Base-by-base conservation (phyloP, 2,113 vertebrate genomes). In the Centropus unirufus region DNA sequence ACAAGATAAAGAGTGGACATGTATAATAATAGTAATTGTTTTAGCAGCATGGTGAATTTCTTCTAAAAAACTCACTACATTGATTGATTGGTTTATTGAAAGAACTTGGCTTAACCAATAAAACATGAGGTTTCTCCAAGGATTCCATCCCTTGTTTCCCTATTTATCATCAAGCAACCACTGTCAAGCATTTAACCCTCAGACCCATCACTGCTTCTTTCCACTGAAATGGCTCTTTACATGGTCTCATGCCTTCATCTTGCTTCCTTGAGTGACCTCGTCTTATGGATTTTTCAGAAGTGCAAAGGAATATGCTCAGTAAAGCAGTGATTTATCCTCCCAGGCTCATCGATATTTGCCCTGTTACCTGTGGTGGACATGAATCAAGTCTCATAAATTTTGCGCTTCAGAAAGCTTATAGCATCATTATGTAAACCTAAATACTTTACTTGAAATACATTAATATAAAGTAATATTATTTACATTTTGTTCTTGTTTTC, bases 1-100 rank as follows among this genome's bases (percentile, higher is more conserved):
- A 29, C 0, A 2, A 58, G n/a, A 26, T 32, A 1, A 1, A 16
- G 20, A 19, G 40, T 12, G 20, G 14, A 22, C 24, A 16, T 7
- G 26, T 27, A 40, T 85, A 51, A 57, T 64, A 69, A 55, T 51
- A 24, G 24, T 58, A 8, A 30, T 24, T 62, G 30, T 51, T 84
- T 51, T 46, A 78, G 32, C 29, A 69, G 29, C 1, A 0, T 57
- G 40, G 26, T 49, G 46, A 19, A 40, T 70, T 57, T 70, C 8
- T 66, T 54, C 51, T 74, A 24, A 89, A 47, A 74, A 70, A 20
- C 34, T 8, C 10, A 42, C 11, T 40, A 47, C 5, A 1, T 57
- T 36, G 39, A 54, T 46, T 44, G 26, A 44, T 87, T 23, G 51
- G 44, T 24, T 46, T 47, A 16, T 26, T 32, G 76, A 44, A 82